phyloP scores from a whole-genome alignment of 2,888 invertebrate genomes.

The Bembecia ichneumoniformis region DNA sequence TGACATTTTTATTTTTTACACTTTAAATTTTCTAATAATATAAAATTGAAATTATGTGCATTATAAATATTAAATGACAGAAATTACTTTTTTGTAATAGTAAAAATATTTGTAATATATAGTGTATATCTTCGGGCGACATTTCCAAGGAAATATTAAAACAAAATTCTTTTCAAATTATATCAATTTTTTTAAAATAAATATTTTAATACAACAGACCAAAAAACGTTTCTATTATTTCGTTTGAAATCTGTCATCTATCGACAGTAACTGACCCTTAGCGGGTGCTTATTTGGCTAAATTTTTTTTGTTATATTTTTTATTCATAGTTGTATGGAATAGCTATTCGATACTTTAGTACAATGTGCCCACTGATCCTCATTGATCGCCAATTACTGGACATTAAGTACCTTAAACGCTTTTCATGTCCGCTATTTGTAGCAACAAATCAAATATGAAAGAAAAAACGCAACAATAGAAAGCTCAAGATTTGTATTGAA shows the following conservation, averaged over 20 bases:
- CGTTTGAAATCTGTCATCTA: constrained; percentile 34
- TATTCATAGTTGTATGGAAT: constrained; percentile 31
- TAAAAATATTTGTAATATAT: too few relatives aligned
- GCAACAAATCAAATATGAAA: constrained; percentile 65
- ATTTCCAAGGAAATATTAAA: too few relatives aligned
- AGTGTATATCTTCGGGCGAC: too few relatives aligned
- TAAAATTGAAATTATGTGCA: too few relatives aligned
- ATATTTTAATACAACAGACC: neutral
- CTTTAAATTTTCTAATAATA: too few relatives aligned
- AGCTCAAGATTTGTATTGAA: constrained; percentile 58
- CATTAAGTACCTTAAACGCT: constrained; percentile 71
- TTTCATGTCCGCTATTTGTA: constrained; percentile 67
- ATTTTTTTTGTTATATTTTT: constrained; percentile 43
- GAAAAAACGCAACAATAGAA: constrained; percentile 49
- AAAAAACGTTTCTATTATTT: neutral
- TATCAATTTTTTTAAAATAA: neutral
- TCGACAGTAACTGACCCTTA: constrained; percentile 54
- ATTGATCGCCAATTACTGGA: constrained; percentile 73
- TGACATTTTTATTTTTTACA: too few relatives aligned
- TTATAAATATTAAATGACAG: too few relatives aligned
- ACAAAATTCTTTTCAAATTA: too few relatives aligned
- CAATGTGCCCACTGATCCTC: constrained; percentile 72
- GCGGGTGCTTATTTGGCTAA: constrained; percentile 43
- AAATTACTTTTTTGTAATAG: too few relatives aligned
- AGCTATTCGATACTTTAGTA: constrained; percentile 55